Base-by-base conservation (phyloP, 2,797 vertebrate species). In the Rhadinocentrus ornatus region DNA sequence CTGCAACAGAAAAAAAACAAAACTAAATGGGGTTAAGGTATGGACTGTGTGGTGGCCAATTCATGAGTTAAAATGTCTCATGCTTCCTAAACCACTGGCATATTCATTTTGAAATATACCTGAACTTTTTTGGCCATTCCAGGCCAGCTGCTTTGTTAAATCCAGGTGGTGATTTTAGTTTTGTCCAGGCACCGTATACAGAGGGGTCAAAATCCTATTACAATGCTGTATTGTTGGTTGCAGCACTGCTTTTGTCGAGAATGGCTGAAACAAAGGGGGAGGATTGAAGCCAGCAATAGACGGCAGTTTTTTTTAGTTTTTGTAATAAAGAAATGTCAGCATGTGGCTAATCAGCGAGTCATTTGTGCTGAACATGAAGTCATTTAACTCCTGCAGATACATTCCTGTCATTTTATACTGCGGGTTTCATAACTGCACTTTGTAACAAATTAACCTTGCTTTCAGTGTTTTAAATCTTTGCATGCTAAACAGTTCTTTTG, bases 271-370 rank as follows among this genome's bases (percentile, higher is more conserved):
- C 61, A 35, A 16, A 53, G 41, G 55, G 26, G 26, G 52, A 3
- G 6, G 59, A 54, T 11, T 16, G 18, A 61, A 66, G 27, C 35
- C 6, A 66, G 39, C 41, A 18, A 24, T 54, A 37, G 7, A 41
- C 39, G 31, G 18, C 77, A 70, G 82, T 13, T n/a, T n/a, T n/a
- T n/a, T n/a, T n/a, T 32, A 18, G 41, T 2, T 63, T 73, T 75
- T 0, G 4, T 65, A 80, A 75, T 26, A 52, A 24, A 73, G 61
- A 78, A 78, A 66, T 77, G 65, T 78, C 75, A 82, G 78, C 67
- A 84, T 78, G 73, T 39, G 66, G 69, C 55, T 69, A 81, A 86
- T 81, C 60, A 80, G 24, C 5, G n/a, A 80, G 65, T 79, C 60
- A 83, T 79, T 81, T 62, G 55, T 66, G 62, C 70, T 75, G 63